These are phyloP conservation scores for Callopanchax toddi DNA, from an alignment of 2,113 vertebrate genomes.

Conservation along the genomic window DNA sequence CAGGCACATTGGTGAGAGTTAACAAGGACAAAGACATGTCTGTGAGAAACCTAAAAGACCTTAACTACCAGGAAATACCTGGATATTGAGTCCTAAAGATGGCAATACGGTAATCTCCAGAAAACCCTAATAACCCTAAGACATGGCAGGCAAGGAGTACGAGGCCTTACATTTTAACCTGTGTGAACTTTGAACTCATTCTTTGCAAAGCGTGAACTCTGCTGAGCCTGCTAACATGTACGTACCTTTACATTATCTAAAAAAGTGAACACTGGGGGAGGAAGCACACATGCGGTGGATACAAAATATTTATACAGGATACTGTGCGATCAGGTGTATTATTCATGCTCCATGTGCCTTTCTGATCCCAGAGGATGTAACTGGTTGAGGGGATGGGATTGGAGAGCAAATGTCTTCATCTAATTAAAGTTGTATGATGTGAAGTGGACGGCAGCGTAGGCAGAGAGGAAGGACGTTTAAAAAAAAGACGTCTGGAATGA, in stretches of 20 bases:
- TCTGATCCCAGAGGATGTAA: constrained; percentile 21
- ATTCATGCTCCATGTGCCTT: constrained; percentile 19
- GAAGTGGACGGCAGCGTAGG: neutral
- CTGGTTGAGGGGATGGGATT: constrained; percentile 2
- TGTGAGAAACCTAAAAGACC: too few relatives aligned
- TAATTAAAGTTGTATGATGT: constrained; percentile 54
- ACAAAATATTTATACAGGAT: neutral
- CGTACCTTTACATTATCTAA: neutral
- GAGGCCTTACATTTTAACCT: too few relatives aligned
- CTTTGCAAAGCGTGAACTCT: too few relatives aligned
- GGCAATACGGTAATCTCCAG: too few relatives aligned
- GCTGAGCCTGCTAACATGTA: too few relatives aligned
- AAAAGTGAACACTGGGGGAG: neutral
- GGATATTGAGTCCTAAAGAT: too few relatives aligned
- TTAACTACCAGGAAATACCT: too few relatives aligned
- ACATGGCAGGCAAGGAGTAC: too few relatives aligned
- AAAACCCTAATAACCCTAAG: too few relatives aligned
- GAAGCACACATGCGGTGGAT: neutral
- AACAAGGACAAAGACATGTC: too few relatives aligned
- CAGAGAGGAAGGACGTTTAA: constrained; percentile 33
- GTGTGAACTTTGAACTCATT: too few relatives aligned
- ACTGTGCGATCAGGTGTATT: neutral
- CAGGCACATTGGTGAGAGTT: too few relatives aligned
- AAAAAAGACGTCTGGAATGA: constrained; percentile 31
- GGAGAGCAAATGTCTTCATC: constrained; percentile 23